Evolutionary conservation across 2,113 vertebrate species (phyloP), one percentile per base, ranked within the genome.

Genomic region (Oncorhynchus keta): DNA sequence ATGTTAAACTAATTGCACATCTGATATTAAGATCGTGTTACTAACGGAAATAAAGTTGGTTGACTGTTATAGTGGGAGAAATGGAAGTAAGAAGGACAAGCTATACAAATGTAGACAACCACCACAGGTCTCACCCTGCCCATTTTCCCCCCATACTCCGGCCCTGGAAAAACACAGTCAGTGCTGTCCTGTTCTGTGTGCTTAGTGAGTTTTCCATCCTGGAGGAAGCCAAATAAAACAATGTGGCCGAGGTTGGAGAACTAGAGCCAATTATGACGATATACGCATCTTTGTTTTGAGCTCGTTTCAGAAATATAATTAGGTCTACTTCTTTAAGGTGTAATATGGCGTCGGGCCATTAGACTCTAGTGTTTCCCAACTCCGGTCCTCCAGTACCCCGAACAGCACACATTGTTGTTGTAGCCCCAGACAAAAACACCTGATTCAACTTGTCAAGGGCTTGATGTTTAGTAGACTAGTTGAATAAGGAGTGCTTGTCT

Each of bases 151-250:
- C 39, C 16, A 6, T 48, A 14, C n/a, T 18, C 18, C 13, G n/a
- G 66, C 39, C 24, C 16, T 85, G 77, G 86, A 89, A 88, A 89
- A 89, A 66, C 13, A 26, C 61, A 4, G 51, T 82, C 78, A 81
- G 68, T 20, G 48, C 76, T 79, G 20, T 76, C 3, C 2, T 48
- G 28, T 72, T 39, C 30, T 68, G 16, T 68, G 18, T 35, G 18
- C 67, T 35, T 32, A 68, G 18, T 2, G 3, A 16, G 67, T 20
- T 68, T 68, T 45, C 32, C 67, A 13, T 35, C 9, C 16, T 8
- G 16, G 26, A 32, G 18, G 8, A 68, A 39, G 32, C 30, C 65
- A 16, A 20, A 39, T 20, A 39, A 18, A 39, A 67, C n/a, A 2
- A 67, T 32, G 28, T 16, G 28, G 65, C 13, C 6, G 6, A 67